These are phyloP conservation scores for Chironomus striatipennis DNA, from an alignment of 1,140 invertebrate species.

Conservation along the genomic window DNA sequence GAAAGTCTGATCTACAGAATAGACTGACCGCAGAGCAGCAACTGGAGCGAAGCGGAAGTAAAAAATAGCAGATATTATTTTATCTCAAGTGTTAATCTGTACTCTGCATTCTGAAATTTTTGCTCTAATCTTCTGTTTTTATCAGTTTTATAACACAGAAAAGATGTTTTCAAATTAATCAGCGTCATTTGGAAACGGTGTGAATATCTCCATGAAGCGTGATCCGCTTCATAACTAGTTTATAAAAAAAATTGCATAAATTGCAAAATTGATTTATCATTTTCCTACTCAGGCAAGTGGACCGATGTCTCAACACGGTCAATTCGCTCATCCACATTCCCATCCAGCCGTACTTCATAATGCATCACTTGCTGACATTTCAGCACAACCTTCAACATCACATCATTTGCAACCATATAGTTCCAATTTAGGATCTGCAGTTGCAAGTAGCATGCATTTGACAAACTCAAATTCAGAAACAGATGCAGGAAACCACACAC, in stretches of 20 bases:
- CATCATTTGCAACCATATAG: constrained; percentile 41
- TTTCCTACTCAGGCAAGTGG: constrained; percentile 23
- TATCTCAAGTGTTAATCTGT: too few relatives aligned
- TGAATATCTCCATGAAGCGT: too few relatives aligned
- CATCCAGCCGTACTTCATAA: constrained; percentile 40
- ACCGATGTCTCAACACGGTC: constrained; percentile 43
- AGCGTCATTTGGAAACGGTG: too few relatives aligned
- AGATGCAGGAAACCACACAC: constrained; percentile 34
- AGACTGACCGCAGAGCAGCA: too few relatives aligned
- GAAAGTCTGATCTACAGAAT: too few relatives aligned
- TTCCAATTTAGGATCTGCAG: constrained; percentile 63
- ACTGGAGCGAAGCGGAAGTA: too few relatives aligned
- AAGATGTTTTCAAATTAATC: too few relatives aligned
- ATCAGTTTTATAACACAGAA: too few relatives aligned
- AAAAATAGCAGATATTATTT: too few relatives aligned
- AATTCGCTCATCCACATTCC: constrained; percentile 39
- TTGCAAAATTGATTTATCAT: neutral
- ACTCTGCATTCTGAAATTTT: too few relatives aligned
- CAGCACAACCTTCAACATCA: constrained; percentile 40
- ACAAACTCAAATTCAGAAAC: constrained; percentile 42
- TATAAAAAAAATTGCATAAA: neutral
- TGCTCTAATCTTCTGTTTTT: too few relatives aligned
- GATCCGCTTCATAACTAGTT: too few relatives aligned
- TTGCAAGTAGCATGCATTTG: constrained; percentile 62
- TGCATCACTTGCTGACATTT: constrained; percentile 28